Evolutionary conservation across 2,888 invertebrate genomes (phyloP), one percentile per base, ranked within the genome.

Genomic region (Iselma pallidipennis): DNA sequence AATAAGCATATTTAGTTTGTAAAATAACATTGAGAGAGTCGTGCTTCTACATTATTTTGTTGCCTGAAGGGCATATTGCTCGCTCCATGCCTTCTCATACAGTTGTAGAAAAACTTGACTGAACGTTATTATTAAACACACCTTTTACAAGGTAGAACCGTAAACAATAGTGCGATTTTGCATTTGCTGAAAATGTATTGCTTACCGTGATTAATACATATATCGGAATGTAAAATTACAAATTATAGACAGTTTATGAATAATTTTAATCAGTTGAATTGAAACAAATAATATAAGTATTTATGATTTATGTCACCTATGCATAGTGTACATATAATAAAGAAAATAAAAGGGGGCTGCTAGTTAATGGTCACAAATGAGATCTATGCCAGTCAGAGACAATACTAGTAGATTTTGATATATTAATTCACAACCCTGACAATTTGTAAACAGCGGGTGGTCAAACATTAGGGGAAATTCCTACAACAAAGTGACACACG

Each of bases 391-490:
- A 68, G 66, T 62, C 61, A 61, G 66, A 64, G 68, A 75, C 69
- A 74, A 73, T 69, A 60, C 60, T 50, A 57, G 33, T 60, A 76
- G 42, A 42, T 74, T 75, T 72, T 77, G 76, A 77, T 77, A 73
- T 75, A 78, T 77, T 78, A 76, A 78, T 79, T 75, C 73, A 74
- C 73, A 75, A 74, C 78, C 78, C 77, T 67, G 74, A 75, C 77
- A 78, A 80, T 79, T 79, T 79, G 78, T 78, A 77, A 77, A 70
- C 76, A 69, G 74, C 74, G 71, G 77, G 77, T 71, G 69, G 69
- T 71, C 70, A 57, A 65, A 69, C 61, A 68, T 67, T 68, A 67
- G 72, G 76, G 76, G 73, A 71, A 71, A 70, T 64, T 67, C 69
- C 62, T 66, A 63, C 68, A 50, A 63, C 59, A 59, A 68, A 73